Evolutionary conservation across 2,797 vertebrate species (phyloP).

Genomic region (Bradypodion ventrale): DNA sequence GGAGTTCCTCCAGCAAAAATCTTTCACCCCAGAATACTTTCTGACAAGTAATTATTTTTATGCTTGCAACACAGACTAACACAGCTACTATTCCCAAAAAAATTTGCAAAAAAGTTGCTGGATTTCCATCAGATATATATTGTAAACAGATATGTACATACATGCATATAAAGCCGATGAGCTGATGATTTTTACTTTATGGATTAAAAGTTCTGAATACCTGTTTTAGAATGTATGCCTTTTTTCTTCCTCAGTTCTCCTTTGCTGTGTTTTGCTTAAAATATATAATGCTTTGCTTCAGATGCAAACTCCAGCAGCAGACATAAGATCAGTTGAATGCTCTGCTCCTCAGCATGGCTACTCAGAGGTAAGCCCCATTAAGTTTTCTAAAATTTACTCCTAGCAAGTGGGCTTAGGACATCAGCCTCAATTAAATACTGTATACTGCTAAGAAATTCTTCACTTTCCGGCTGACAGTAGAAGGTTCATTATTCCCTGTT

Average conservation of each 20-base stretch:
- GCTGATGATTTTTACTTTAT: not conserved
- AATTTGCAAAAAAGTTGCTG: too few species aligned
- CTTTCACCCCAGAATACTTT: too few species aligned
- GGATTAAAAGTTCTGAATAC: not conserved
- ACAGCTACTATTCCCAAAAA: too few species aligned
- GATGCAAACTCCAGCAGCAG: not conserved
- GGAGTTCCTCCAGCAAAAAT: too few species aligned
- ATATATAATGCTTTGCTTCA: not conserved
- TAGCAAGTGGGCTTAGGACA: not conserved
- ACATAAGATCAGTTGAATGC: not conserved
- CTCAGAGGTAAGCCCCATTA: not conserved
- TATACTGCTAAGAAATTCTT: not conserved
- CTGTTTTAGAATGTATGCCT: not conserved
- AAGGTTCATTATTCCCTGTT: constrained; percentile 42
- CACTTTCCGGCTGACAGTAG: not conserved
- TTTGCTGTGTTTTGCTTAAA: not conserved
- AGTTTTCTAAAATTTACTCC: not conserved
- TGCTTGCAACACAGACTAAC: too few species aligned
- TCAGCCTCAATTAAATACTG: not conserved
- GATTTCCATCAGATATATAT: not conserved
- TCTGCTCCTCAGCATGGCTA: not conserved
- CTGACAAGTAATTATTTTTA: too few species aligned
- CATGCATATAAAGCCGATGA: too few species aligned
- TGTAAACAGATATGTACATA: not conserved
- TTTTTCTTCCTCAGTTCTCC: not conserved